Evolutionary conservation across 2,888 invertebrate species (phyloP), one percentile per base, ranked within the genome.

Genomic region (Neocrepidodera transversa): DNA sequence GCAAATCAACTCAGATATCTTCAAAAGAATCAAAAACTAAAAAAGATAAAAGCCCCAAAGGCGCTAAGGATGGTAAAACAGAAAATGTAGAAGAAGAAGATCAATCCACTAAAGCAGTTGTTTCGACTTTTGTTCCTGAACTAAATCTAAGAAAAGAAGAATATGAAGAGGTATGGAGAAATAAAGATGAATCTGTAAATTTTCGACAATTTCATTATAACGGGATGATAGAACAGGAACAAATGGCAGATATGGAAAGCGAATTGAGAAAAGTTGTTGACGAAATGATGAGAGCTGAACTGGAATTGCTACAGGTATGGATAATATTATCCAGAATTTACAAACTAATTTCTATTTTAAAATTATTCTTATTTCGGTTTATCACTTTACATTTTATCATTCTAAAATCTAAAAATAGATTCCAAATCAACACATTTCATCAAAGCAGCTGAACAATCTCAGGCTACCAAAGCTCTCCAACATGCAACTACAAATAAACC

Each of bases 221-320:
- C 52, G 90, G 93, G 60, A 90, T 96, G 81, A 91, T 97, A 68
- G 89, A 90, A 72, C 84, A 87, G 59, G 92, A 94, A 63, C 95
- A 95, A 79, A 87, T 90, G 73, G 81, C 84, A 0, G 90, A 91
- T 78, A 87, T 97, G 60, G 94, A 95, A 77, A 83, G 87, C 59
- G 93, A 95, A 76, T 84, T 96, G 57, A 83, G 94, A 67, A 85
- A 89, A 58, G 84, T 88, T 10, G 94, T 95, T 0, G 94, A 95
- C 74, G 88, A 91, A 64, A 82, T 87, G 73, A 86, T 92, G 84
- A 83, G 90, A 66, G 84, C 84, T 63, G 89, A 89, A 75, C 72
- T 89, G 18, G 86, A 87, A 67, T 71, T 88, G n/a, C 73, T 90
- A 1, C 89, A 88, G 78, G 85, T 80, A 61, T 13, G 18, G 10